These are phyloP conservation scores for Vireo altiloquus DNA, from an alignment of 2,113 vertebrate genomes.

Conservation along the genomic window DNA sequence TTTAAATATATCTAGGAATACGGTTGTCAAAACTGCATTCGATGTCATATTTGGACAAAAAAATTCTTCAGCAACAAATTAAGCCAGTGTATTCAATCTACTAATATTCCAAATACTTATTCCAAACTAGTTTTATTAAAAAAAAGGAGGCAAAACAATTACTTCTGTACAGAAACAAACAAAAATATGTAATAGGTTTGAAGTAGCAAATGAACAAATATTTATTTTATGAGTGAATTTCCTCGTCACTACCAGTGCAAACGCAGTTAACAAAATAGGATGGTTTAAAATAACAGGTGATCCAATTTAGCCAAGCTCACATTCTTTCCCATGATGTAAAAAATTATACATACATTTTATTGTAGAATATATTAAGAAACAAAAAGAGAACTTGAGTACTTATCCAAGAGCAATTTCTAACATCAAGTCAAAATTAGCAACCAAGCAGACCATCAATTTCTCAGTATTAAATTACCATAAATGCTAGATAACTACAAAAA, in stretches of 20 bases:
- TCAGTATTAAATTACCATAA: slow-evolving; percentile 53
- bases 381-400: slow-evolving; percentile 40
- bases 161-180: slow-evolving; percentile 50
- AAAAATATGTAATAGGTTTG: slow-evolving; percentile 49
- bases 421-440: slow-evolving; percentile 62
- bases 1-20: slow-evolving; percentile 51
- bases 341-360: slow-evolving; percentile 9
- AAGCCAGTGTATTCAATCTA: slow-evolving; percentile 61
- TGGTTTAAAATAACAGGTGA: slow-evolving; percentile 60
- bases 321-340: slow-evolving; percentile 42
- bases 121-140: slow-evolving; percentile 40
- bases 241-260: slow-evolving; percentile 55
- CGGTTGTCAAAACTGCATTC: slow-evolving; percentile 28
- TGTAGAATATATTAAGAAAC: slow-evolving; percentile 60
- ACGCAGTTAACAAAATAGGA: slow-evolving; percentile 53
- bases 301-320: slow-evolving; percentile 54
- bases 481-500: slow-evolving; percentile 24
- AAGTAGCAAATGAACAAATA: slow-evolving; percentile 26
- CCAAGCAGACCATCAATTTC: slow-evolving; percentile 45
- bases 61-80: slow-evolving; percentile 57
- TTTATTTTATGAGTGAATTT: slow-evolving; percentile 59
- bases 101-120: slow-evolving; percentile 52
- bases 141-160: slow-evolving; percentile 48
- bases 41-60: slow-evolving; percentile 40
- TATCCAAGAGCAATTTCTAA: slow-evolving; percentile 59